phyloP scores from a whole-genome alignment of 2,113 vertebrate genomes.

The Synchiropus splendidus region DNA sequence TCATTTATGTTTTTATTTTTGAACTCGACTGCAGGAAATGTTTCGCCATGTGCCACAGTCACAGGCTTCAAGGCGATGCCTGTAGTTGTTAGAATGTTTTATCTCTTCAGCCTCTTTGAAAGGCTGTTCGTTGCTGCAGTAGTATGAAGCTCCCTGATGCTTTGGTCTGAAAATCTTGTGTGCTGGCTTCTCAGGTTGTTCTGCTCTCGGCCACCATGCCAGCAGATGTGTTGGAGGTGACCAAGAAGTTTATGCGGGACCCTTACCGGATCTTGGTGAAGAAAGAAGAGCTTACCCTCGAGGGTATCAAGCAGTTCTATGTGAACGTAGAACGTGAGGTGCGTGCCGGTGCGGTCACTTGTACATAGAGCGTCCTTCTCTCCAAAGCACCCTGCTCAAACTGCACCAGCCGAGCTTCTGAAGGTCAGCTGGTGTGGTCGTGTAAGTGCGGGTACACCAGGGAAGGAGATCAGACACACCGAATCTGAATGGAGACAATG shows the following conservation, averaged over 20 bases:
- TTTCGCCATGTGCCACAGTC: too few relatives aligned
- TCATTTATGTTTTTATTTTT: too few relatives aligned
- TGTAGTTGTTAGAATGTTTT: background rate
- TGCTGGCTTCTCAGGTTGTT: conserved; percentile 73
- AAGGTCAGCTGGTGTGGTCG: conserved; percentile 47
- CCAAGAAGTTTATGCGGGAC: conserved; percentile 98
- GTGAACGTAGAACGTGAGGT: conserved; percentile 98
- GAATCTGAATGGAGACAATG: conserved; percentile 50
- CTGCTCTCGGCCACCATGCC: conserved; percentile 97
- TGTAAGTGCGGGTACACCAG: conserved; percentile 65
- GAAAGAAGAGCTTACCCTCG: conserved; percentile 95
- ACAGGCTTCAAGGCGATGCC: too few relatives aligned
- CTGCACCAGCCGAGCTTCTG: conserved; percentile 43
- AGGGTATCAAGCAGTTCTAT: conserved; percentile 99
- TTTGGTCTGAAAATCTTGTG: too few relatives aligned
- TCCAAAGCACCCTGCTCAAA: conserved; percentile 68
- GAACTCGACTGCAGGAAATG: too few relatives aligned
- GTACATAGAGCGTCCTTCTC: conserved; percentile 56
- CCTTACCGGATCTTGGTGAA: conserved; percentile 95
- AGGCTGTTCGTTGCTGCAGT: too few relatives aligned
- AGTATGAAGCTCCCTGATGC: too few relatives aligned
- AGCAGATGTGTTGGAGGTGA: conserved; percentile 95
- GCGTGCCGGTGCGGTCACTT: conserved; percentile 5
- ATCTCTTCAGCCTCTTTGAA: too few relatives aligned
- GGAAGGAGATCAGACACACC: conserved; percentile 64